Evolutionary conservation across 2,888 invertebrate genomes (phyloP).

Genomic region (Brenthis hecate): DNA sequence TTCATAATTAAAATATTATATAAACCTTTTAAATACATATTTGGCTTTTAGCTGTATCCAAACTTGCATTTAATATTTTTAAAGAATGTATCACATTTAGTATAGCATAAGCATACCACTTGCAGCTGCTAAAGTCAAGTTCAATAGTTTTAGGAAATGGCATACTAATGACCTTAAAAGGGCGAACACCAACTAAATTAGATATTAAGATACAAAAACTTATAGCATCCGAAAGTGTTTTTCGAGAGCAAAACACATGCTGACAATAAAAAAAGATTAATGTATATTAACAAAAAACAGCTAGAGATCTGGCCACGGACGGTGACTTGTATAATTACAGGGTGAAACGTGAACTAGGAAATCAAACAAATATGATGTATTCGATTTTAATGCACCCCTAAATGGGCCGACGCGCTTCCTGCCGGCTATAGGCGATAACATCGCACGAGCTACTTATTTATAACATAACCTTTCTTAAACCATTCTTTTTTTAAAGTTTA

Average conservation of each 20-base stretch:
- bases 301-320: constrained; percentile 73
- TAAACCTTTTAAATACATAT: background rate
- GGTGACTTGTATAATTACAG: constrained; percentile 81
- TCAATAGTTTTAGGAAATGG: constrained; percentile 37
- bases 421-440: constrained; percentile 71
- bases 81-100: background rate
- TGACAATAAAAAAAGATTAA: constrained; percentile 80
- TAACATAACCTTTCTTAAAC: constrained; percentile 64
- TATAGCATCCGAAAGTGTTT: constrained; percentile 72
- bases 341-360: constrained; percentile 81
- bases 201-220: constrained; percentile 70
- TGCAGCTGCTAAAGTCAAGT: background rate
- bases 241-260: constrained; percentile 77
- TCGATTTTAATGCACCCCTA: constrained; percentile 83
- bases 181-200: constrained; percentile 72
- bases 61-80: too few relatives aligned
- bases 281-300: constrained; percentile 77
- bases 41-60: too few relatives aligned
- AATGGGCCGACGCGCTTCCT: constrained; percentile 81
- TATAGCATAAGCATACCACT: background rate
- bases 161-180: constrained; percentile 72
- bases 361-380: constrained; percentile 84
- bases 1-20: background rate
- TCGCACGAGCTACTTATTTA: constrained; percentile 74
- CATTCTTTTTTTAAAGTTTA: constrained; percentile 55